Conservation (phyloP, 1,140 invertebrate species). For the Drosophila truncata region DNA sequence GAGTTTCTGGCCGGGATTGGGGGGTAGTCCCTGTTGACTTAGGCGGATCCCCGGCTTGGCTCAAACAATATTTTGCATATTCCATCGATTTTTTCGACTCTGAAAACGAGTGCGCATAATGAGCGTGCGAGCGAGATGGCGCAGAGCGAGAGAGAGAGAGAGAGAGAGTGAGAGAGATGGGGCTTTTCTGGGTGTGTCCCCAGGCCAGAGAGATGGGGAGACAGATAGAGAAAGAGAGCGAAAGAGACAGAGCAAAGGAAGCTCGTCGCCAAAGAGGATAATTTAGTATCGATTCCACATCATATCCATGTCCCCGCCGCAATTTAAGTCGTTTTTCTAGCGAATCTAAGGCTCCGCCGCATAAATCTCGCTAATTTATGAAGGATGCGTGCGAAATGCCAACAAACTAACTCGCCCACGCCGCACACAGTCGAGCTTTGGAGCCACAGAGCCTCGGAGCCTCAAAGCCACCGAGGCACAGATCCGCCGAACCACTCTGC, state of each 20-base stretch:
- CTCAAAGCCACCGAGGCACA: constrained; percentile 12
- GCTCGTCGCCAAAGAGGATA: constrained; percentile 76
- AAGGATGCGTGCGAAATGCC: constrained; percentile 79
- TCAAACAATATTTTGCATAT: constrained; percentile 78
- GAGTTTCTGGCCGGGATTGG: constrained; percentile 44
- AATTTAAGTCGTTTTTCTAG: constrained; percentile 57
- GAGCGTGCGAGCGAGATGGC: constrained; percentile 56
- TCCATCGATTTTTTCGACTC: constrained; percentile 75
- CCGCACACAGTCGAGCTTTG: neutral
- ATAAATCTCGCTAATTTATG: constrained; percentile 81
- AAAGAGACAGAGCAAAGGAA: constrained; percentile 48
- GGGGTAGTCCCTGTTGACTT: constrained; percentile 68
- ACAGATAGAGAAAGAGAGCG: neutral
- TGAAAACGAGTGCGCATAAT: constrained; percentile 77
- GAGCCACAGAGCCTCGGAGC: neutral
- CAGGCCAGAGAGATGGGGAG: neutral
- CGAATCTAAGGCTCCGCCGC: constrained; percentile 70
- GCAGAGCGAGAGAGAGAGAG: constrained; percentile 11
- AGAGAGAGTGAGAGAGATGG: constrained; percentile 9
- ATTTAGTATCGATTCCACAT: constrained; percentile 81
- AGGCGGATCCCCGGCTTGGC: constrained; percentile 49
- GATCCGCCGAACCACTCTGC: constrained; percentile 16
- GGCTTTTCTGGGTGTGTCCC: constrained; percentile 56
- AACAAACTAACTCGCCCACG: constrained; percentile 70
- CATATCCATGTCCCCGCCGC: constrained; percentile 57